phyloP scores from a whole-genome alignment of 2,797 vertebrate genomes.

The Sebastes elongatus region DNA sequence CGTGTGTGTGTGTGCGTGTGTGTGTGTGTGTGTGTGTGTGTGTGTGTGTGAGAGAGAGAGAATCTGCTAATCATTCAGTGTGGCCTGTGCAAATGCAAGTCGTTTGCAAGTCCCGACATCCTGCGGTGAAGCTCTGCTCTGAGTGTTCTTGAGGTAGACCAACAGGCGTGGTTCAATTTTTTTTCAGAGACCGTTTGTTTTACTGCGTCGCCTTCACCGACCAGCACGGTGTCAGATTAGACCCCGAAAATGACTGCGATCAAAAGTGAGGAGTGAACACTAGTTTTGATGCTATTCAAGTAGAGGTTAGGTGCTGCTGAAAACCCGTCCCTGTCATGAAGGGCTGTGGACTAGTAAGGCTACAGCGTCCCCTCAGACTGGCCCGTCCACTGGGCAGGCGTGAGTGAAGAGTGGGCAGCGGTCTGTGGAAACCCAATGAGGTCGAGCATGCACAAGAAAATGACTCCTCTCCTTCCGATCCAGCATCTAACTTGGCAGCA shows the following conservation, averaged over 20 bases:
- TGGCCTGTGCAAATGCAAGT: slow-evolving; percentile 47
- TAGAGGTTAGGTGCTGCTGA: slow-evolving; percentile 48
- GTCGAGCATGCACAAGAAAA: background rate
- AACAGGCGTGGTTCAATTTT: slow-evolving; percentile 9
- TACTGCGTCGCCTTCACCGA: slow-evolving; percentile 8
- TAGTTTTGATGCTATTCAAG: slow-evolving; percentile 29
- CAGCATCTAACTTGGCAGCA: slow-evolving; percentile 13
- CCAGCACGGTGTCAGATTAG: slow-evolving; percentile 9
- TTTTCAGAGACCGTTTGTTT: background rate
- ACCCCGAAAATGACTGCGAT: slow-evolving; percentile 6
- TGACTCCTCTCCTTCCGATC: background rate
- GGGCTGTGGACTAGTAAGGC: slow-evolving; percentile 19
- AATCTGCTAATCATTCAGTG: slow-evolving; percentile 11
- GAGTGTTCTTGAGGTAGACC: slow-evolving; percentile 48
- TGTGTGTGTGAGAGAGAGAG: background rate
- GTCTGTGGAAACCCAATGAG: slow-evolving; percentile 63
- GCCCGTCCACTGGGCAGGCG: slow-evolving; percentile 4
- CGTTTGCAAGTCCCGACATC: slow-evolving; percentile 15
- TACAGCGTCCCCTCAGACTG: slow-evolving; percentile 7
- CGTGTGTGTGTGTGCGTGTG: background rate
- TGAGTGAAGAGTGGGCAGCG: slow-evolving; percentile 12
- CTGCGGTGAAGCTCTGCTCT: slow-evolving; percentile 20
- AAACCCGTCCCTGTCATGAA: slow-evolving; percentile 36
- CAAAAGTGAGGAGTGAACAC: slow-evolving; percentile 4
- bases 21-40: background rate